Base-by-base conservation (phyloP, 1,140 invertebrate species). In the Drosophila tsacasi region DNA sequence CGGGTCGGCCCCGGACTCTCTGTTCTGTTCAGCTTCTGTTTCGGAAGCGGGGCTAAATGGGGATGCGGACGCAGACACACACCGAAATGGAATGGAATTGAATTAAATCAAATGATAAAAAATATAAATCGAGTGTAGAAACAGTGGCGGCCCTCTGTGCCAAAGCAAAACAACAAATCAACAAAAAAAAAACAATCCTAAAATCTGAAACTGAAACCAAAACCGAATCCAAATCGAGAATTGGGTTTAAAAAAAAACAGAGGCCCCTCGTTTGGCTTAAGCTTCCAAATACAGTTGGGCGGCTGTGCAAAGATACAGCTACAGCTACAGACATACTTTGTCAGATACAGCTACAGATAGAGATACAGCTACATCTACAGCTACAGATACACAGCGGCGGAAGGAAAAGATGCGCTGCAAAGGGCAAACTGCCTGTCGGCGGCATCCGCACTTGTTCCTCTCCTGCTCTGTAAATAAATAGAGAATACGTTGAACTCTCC, bases 41-140 rank as follows among this genome's bases (percentile, higher is more conserved):
- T 87, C 83, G 85, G 84, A 87, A 86, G 83, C 83, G 78, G 46
- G 46, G 46, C 46, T 25, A 49, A 49, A 49, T 61, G 74, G 12
- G 69, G 64, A 68, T 54, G 67, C 59, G 55, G 66, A 79, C 61
- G 46, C 73, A 76, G 62, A 65, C 72, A 78, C 80, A 83, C 80
- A 83, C 80, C 80, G 64, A 83, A 83, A 83, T 87, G 83, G 63
- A 86, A 86, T 84, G 85, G 78, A 89, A 89, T 90, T 90, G 80
- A 89, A 89, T 90, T 90, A 84, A 89, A 89, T 90, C 85, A 89
- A 89, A 89, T 90, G 85, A 89, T 90, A 89, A 89, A 89, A 89
- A 89, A 89, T 90, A 89, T 90, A 89, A 89, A 89, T 87, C 84
- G 84, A 89, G 84, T 81, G 84, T 89, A 87, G 85, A 84, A 87